These are phyloP conservation scores for Labroides dimidiatus DNA, from an alignment of 2,797 vertebrate species.

Conservation along the genomic window DNA sequence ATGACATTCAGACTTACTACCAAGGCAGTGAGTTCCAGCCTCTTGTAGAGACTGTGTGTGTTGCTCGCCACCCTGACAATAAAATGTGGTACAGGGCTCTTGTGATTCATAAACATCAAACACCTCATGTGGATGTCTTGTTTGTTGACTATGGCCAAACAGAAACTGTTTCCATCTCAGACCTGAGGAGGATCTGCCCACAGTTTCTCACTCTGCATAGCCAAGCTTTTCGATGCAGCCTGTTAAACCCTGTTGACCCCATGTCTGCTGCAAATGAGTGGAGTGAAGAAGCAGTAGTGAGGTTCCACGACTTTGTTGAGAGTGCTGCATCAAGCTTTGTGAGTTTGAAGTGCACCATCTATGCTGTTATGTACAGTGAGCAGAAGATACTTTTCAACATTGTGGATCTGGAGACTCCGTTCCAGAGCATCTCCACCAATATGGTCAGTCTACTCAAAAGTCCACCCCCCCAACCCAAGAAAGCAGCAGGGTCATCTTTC, in stretches of 20 bases:
- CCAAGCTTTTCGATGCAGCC: constrained; percentile 94
- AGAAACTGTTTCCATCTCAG: constrained; percentile 79
- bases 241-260: constrained; percentile 89
- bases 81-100: constrained; percentile 92
- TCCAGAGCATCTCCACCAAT: constrained; percentile 88
- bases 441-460: constrained; percentile 82
- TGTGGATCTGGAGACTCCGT: constrained; percentile 94
- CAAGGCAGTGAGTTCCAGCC: constrained; percentile 71
- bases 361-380: constrained; percentile 87
- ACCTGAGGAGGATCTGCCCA: constrained; percentile 83
- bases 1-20: constrained; percentile 89
- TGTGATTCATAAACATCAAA: constrained; percentile 75
- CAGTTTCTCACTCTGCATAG: constrained; percentile 86
- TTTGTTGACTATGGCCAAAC: constrained; percentile 93
- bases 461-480: constrained; percentile 75
- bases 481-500: constrained; percentile 75
- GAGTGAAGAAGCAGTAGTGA: constrained; percentile 80
- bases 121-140: constrained; percentile 83
- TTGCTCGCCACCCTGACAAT: constrained; percentile 87
- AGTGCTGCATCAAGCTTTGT: constrained; percentile 69
- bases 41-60: constrained; percentile 81
- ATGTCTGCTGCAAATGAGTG: constrained; percentile 83
- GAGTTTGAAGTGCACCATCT: constrained; percentile 91
- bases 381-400: constrained; percentile 87
- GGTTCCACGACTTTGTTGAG: constrained; percentile 88